Evolutionary conservation across 2,888 invertebrate genomes (phyloP), one percentile per base, ranked within the genome.

Genomic region (Nipponacmea schrenckii): DNA sequence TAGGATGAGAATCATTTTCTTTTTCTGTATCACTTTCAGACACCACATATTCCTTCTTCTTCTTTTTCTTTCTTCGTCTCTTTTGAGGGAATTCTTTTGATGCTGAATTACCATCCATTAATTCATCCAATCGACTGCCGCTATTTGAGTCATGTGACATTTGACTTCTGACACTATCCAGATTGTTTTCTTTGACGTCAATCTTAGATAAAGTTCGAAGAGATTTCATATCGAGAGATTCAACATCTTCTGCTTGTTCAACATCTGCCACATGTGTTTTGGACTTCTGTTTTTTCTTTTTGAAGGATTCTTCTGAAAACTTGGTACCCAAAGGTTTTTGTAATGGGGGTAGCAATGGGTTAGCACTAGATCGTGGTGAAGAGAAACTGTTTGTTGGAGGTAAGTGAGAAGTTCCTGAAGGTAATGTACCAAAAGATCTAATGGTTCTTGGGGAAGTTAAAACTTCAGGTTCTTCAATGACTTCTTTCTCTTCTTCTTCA

Each of bases 321-420:
- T 74, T 78, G 8, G 80, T 79, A 20, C 79, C 81, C n/a, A 82
- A 45, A 4, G 80, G 81, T 64, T 77, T 74, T 39, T 83, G 80
- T 20, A 82, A 63, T 45, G 82, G 82, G 65, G 82, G 82, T 71
- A 82, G 73, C 20, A 78, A 65, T 64, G 74, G 74, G 20, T 75
- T 66, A 20, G 72, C 71, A 31, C 74, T 69, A 48, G 68, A 46
- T 10, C 67, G 65, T 10, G 64, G 64, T 7, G 45, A 67, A 17
- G 48, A 27, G 50, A 70, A 70, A 63, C 69, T 67, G 15, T 67
- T 69, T 20, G 67, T 69, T 14, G 62, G 64, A 26, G 68, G 66
- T 62, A 63, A 63, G 10, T 45, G 48, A 17, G 46, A 26, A 31
- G 46, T 17, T 1, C 45, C 68, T 12, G 64, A 15, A 45, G 46